Evolutionary conservation across 2,113 vertebrate genomes (phyloP).

Genomic region (Corythornis vintsioides): DNA sequence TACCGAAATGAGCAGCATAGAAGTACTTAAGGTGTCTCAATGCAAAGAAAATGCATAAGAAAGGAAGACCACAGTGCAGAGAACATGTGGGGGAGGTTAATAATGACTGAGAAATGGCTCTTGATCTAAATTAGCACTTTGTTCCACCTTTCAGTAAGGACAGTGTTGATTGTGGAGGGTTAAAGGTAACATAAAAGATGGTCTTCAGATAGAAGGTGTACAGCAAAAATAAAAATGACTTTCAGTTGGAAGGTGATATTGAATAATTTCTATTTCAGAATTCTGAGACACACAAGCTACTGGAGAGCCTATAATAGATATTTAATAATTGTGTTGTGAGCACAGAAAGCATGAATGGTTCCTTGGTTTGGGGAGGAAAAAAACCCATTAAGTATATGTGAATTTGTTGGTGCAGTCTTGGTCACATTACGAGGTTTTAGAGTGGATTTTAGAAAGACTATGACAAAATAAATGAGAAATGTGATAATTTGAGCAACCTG

Average conservation of each 20-base stretch:
- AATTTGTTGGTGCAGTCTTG: not conserved
- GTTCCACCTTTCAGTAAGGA: not conserved
- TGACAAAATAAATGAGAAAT: not conserved
- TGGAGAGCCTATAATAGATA: not conserved
- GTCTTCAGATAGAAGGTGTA: not conserved
- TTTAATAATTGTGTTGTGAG: not conserved
- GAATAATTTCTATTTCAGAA: not conserved
- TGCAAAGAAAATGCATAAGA: not conserved
- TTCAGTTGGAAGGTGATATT: not conserved
- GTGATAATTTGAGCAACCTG: not conserved
- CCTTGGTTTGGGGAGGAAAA: not conserved
- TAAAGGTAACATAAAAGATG: not conserved
- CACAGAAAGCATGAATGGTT: not conserved
- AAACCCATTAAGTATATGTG: not conserved
- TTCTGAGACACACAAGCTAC: not conserved
- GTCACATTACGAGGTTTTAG: not conserved
- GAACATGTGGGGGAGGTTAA: not conserved
- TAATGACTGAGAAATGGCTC: not conserved
- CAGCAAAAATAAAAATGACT: not conserved
- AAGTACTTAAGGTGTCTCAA: not conserved
- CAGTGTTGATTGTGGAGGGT: not conserved
- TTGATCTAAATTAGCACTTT: not conserved
- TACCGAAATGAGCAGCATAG: not conserved
- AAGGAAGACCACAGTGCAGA: not conserved
- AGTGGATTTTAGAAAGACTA: not conserved